A percentile compares a stretch with the other conserved stretches of the same genome.
phyloP scores from a whole-genome alignment of 2,888 invertebrate genomes.

The Steinernema hermaphroditum region DNA sequence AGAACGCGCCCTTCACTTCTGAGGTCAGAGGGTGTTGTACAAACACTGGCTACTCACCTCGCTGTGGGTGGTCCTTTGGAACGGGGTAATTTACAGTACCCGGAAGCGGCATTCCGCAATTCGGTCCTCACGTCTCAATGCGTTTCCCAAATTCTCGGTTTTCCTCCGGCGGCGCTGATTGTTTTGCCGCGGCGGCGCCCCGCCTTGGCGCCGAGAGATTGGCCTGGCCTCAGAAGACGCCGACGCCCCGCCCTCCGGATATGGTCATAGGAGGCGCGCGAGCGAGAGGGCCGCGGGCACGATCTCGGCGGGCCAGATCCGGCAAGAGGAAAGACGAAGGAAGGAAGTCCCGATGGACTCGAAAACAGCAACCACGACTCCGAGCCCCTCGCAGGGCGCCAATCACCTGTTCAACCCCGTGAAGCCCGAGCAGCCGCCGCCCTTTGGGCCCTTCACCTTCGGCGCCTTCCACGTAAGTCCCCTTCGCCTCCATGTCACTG shows the following conservation, averaged over 20 bases:
- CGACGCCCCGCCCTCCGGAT: constrained; percentile 24
- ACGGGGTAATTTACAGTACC: background rate
- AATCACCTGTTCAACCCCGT: constrained; percentile 9
- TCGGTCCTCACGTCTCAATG: background rate
- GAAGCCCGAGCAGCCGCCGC: constrained; percentile 9
- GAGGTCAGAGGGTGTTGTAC: too few species aligned
- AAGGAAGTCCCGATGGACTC: constrained; percentile 23
- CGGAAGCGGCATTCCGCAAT: background rate
- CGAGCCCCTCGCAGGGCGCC: constrained; percentile 14
- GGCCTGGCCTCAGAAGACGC: background rate
- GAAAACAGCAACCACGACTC: constrained; percentile 17
- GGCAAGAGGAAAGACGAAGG: constrained; percentile 26
- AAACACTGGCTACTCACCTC: too few species aligned
- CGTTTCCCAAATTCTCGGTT: too few species aligned
- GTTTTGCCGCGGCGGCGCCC: constrained; percentile 3
- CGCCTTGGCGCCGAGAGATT: constrained; percentile 12
- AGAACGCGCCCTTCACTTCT: too few species aligned
- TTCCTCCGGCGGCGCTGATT: background rate
- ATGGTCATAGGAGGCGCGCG: constrained; percentile 26
- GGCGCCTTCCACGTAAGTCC: constrained; percentile 22
- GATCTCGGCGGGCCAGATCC: constrained; percentile 24
- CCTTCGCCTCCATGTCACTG: too few species aligned
- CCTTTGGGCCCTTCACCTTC: constrained; percentile 15
- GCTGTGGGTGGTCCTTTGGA: background rate
- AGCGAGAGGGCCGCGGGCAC: constrained; percentile 16